A percentile compares a stretch with the other conserved stretches of the same genome.
phyloP scores from a whole-genome alignment of 2,113 vertebrate species.

The Peucedramus taeniatus region DNA sequence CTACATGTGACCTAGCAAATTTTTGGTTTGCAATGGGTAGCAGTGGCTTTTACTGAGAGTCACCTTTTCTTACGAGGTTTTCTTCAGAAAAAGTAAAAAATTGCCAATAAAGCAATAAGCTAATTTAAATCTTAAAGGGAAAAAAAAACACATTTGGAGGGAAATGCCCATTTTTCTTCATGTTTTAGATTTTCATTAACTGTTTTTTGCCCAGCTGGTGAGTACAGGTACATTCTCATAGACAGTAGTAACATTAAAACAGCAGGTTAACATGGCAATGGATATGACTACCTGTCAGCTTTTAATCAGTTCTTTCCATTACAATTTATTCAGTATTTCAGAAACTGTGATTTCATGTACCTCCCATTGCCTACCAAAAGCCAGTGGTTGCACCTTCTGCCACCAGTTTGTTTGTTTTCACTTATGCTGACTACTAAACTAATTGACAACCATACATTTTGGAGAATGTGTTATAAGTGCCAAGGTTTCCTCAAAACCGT shows the following conservation, averaged over 20 bases:
- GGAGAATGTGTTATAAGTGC: not conserved
- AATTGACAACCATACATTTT: not conserved
- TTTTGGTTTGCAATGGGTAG: not conserved
- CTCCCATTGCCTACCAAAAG: not conserved
- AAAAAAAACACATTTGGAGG: accelerated
- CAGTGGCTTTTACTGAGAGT: not conserved
- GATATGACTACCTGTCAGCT: not conserved
- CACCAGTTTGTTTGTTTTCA: not conserved
- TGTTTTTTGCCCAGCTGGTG: not conserved
- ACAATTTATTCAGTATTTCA: not conserved
- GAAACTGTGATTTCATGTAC: not conserved
- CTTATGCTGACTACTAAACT: not conserved
- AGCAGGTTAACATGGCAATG: not conserved
- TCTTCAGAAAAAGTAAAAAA: not conserved
- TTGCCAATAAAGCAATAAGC: not conserved
- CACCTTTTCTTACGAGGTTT: not conserved
- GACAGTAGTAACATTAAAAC: not conserved
- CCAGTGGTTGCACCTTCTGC: not conserved
- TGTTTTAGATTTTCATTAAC: not conserved
- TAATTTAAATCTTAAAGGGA: not conserved
- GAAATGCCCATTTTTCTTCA: not conserved
- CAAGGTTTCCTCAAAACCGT: slow-evolving; percentile 7
- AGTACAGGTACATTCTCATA: not conserved
- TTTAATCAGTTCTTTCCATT: not conserved
- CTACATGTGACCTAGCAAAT: not conserved